Percentiles rank a stretch among this genome's conserved stretches.
Evolutionary conservation across 2,888 invertebrate species (phyloP).

Genomic region (Pachycephus smyrnensis): DNA sequence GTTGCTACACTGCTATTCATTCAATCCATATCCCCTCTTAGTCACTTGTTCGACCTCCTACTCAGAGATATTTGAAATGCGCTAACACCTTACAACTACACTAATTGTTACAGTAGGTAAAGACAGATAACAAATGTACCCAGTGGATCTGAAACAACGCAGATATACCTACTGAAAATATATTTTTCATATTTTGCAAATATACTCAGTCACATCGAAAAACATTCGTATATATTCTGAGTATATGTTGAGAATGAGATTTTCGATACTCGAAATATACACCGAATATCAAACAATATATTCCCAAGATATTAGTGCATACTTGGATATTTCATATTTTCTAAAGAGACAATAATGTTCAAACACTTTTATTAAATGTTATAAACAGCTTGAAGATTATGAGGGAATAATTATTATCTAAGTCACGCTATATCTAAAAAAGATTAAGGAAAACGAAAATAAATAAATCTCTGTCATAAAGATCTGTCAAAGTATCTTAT

Average conservation of each 20-base stretch:
- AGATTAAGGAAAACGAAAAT: not conserved
- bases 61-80: not conserved
- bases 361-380: not conserved
- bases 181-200: not conserved
- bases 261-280: not conserved
- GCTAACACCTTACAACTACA: not conserved
- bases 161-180: not conserved
- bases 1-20: slow-evolving; percentile 20
- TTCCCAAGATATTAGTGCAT: not conserved
- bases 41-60: not conserved
- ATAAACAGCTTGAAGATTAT: too few species aligned
- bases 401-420: not conserved
- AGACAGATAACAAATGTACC: not conserved
- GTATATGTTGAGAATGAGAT: too few species aligned
- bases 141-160: not conserved
- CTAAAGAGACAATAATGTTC: not conserved
- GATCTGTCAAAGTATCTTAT: not conserved
- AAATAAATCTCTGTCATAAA: not conserved
- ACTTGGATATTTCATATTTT: not conserved
- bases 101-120: not conserved
- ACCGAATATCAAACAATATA: not conserved
- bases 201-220: not conserved
- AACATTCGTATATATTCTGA: too few species aligned
- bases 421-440: not conserved
- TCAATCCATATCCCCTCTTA: slow-evolving; percentile 36